Conservation (phyloP, 2,797 vertebrate species). For the Mormyrops boulengeri region DNA sequence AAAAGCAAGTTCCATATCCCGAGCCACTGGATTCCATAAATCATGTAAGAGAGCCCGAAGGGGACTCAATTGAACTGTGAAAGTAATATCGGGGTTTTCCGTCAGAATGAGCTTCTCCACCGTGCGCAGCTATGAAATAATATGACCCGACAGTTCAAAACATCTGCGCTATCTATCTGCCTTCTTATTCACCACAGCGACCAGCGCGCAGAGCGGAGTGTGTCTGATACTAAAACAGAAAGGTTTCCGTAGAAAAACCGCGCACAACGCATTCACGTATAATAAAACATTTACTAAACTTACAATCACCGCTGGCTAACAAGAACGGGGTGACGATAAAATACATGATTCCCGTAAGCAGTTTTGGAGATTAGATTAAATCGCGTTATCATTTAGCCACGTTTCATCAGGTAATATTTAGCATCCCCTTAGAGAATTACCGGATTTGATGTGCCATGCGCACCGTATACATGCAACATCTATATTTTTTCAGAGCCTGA, state of each 20-base stretch:
- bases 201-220: constrained; percentile 79
- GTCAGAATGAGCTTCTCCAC: constrained; percentile 90
- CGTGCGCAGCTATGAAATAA: constrained; percentile 93
- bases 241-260: constrained; percentile 46
- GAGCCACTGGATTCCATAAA: constrained; percentile 74
- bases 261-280: constrained; percentile 23
- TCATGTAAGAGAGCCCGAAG: constrained; percentile 75
- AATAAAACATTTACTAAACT: constrained; percentile 26
- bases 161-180: constrained; percentile 98
- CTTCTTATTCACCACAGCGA: constrained; percentile 92
- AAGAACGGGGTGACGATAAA: background rate
- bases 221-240: constrained; percentile 87
- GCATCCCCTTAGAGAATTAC: background rate
- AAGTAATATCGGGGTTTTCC: constrained; percentile 96
- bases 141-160: constrained; percentile 98
- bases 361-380: background rate
- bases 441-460: background rate
- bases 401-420: background rate
- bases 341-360: background rate
- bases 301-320: background rate
- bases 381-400: background rate
- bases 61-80: constrained; percentile 76
- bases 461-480: background rate
- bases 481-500: background rate
- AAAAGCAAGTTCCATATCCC: constrained; percentile 73